Conservation (phyloP, 2,113 vertebrate genomes). For the Carettochelys insculpta region DNA sequence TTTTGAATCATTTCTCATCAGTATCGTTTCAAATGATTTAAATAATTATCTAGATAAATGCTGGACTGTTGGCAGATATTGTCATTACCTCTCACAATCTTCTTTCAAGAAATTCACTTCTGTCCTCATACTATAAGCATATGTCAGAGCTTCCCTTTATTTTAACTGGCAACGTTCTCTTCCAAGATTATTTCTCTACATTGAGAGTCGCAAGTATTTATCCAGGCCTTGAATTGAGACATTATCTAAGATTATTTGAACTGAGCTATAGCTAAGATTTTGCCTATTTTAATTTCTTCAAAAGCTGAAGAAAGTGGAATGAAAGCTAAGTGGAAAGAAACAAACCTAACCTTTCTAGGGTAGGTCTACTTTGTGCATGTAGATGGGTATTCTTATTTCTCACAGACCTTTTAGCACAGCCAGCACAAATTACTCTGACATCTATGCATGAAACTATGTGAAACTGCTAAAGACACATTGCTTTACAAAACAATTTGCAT, state of each 20-base stretch:
- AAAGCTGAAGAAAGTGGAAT: slow-evolving; percentile 5
- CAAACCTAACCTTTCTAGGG: rapidly evolving
- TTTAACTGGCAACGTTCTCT: slow-evolving; percentile 41
- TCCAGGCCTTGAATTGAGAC: slow-evolving; percentile 2
- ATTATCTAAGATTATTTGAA: too few species aligned
- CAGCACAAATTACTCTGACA: not conserved
- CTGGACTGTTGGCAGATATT: slow-evolving; percentile 36
- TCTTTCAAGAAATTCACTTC: not conserved
- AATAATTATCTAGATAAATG: slow-evolving; percentile 24
- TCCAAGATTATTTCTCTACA: slow-evolving; percentile 9
- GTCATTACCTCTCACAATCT: not conserved
- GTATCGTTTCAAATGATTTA: not conserved
- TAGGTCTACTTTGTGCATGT: not conserved
- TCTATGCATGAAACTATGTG: not conserved
- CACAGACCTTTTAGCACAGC: not conserved
- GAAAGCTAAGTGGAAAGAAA: not conserved
- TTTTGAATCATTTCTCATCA: not conserved
- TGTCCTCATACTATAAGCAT: not conserved
- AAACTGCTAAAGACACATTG: not conserved
- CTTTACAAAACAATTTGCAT: not conserved
- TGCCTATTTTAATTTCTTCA: not conserved
- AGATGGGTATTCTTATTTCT: not conserved
- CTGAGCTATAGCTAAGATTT: too few species aligned
- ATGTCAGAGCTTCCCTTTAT: slow-evolving; percentile 30
- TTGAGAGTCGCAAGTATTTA: slow-evolving; percentile 24